These are phyloP conservation scores for Phyllotis vaccarum DNA, from an alignment of 2,797 vertebrate genomes.

Conservation along the genomic window DNA sequence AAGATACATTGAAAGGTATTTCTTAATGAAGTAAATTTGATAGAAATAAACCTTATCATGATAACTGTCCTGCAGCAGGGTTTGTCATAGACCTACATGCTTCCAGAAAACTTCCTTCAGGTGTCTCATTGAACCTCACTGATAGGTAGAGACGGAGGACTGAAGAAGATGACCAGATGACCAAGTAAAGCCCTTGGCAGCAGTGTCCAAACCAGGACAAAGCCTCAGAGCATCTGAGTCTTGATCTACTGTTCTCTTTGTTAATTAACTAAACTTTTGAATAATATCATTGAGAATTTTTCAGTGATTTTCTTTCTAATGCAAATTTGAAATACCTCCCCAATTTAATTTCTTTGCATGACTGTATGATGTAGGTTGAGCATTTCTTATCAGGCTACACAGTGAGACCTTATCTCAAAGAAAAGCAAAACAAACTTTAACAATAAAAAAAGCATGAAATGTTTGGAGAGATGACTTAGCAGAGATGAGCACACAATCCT, in stretches of 20 bases:
- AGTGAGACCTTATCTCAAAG: background rate
- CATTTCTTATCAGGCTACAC: background rate
- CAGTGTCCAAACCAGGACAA: background rate
- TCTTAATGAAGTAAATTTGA: conserved; percentile 54
- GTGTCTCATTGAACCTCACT: background rate
- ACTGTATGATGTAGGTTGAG: background rate
- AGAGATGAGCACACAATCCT: too few relatives aligned
- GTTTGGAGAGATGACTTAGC: background rate
- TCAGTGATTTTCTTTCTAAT: background rate
- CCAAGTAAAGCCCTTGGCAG: background rate
- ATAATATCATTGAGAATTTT: conserved; percentile 37
- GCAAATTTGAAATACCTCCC: conserved; percentile 30
- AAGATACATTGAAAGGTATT: conserved; percentile 14
- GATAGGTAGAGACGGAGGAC: background rate
- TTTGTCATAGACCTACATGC: background rate
- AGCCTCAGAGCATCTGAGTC: conserved; percentile 6
- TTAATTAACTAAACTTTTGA: background rate
- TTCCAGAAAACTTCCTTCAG: background rate
- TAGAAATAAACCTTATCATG: conserved; percentile 46
- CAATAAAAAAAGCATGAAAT: background rate
- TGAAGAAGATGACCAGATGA: background rate
- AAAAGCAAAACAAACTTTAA: background rate
- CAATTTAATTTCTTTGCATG: conserved; percentile 42
- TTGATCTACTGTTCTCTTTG: conserved; percentile 23
- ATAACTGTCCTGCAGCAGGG: background rate